These are phyloP conservation scores for Pachyseris speciosa DNA, from an alignment of 64 coral and sea anemone species.

Conservation along the genomic window DNA sequence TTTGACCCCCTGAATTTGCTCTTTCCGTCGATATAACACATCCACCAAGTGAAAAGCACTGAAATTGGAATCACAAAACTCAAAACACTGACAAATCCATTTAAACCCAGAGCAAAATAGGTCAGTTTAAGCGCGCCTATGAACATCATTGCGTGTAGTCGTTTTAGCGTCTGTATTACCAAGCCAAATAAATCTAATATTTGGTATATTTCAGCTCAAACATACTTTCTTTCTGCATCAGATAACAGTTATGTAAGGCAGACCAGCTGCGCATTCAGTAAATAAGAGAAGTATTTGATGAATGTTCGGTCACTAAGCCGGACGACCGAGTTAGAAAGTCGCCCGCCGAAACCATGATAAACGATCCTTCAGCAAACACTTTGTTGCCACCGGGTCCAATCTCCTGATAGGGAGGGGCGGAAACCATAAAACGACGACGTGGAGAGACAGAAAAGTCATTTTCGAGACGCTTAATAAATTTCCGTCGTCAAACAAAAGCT, in stretches of 20 bases:
- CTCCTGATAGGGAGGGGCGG: background rate
- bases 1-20: too few relatives aligned
- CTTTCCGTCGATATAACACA: too few relatives aligned
- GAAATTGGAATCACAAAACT: too few relatives aligned
- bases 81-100: too few relatives aligned
- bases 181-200: background rate
- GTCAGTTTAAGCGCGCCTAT: too few relatives aligned
- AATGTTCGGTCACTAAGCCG: constrained; percentile 22
- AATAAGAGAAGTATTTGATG: constrained; percentile 8
- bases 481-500: constrained; percentile 9
- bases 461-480: constrained; percentile 39
- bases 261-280: background rate
- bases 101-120: too few relatives aligned
- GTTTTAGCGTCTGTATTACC: too few relatives aligned
- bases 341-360: background rate
- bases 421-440: background rate
- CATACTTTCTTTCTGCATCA: background rate
- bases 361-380: constrained; percentile 13
- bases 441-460: background rate
- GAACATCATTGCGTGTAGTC: too few relatives aligned
- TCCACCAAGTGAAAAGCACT: too few relatives aligned
- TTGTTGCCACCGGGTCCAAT: background rate
- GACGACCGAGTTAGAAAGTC: background rate
- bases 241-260: background rate
- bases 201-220: background rate